Conservation (phyloP, 2,797 vertebrate genomes). For the Liparis tanakae region DNA sequence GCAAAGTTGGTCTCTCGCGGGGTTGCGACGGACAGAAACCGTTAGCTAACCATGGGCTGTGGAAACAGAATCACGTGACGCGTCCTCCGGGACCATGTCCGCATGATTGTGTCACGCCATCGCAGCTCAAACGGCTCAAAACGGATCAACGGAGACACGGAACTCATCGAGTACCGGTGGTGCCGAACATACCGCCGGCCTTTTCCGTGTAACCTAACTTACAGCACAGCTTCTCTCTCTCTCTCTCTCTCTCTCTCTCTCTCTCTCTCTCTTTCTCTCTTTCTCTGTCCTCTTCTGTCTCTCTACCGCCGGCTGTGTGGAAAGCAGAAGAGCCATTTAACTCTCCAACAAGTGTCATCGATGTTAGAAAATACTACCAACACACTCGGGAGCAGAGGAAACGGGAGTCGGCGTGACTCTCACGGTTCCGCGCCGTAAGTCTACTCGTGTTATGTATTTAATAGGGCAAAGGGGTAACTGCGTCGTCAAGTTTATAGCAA, state of each 20-base stretch:
- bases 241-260: constrained; percentile 4
- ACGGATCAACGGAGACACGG: constrained; percentile 46
- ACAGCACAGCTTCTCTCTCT: constrained; percentile 27
- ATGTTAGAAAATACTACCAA: constrained; percentile 43
- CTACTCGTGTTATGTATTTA: constrained; percentile 46
- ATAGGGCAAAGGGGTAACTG: constrained; percentile 42
- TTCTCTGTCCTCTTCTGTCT: constrained; percentile 7
- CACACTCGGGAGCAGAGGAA: constrained; percentile 29
- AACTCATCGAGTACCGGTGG: constrained; percentile 50
- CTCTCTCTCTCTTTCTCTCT: constrained; percentile 18
- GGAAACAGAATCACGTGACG: constrained; percentile 6
- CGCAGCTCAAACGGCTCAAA: no score
- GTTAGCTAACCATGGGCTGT: no score
- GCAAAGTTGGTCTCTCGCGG: no score
- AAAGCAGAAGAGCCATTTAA: constrained; percentile 42
- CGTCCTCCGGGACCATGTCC: no score
- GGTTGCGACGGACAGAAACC: no score
- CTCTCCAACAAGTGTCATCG: constrained; percentile 50
- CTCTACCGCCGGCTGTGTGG: constrained; percentile 36
- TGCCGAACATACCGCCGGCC: constrained; percentile 36
- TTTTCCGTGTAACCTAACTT: constrained; percentile 42
- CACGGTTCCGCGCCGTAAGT: constrained; percentile 42
- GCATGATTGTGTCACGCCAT: no score
- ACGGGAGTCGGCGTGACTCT: constrained; percentile 39
- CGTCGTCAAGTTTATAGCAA: constrained; percentile 44